Conservation (phyloP, 2,888 invertebrate species). For the Scrobipalpa costella region DNA sequence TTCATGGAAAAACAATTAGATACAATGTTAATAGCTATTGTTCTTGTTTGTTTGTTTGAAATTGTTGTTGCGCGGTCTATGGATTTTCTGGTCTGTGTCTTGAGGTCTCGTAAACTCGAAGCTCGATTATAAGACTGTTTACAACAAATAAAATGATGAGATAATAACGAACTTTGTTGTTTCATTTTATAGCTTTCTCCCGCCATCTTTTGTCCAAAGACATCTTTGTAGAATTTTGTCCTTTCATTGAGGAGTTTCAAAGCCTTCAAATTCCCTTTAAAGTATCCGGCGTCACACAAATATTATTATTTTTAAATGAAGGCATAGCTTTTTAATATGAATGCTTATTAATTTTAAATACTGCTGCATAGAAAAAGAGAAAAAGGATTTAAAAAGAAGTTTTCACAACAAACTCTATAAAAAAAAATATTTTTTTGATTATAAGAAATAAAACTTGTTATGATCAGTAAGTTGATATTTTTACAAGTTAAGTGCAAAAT, state of each 20-base stretch:
- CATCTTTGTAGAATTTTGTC: conserved; percentile 13
- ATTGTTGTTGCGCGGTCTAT: not conserved
- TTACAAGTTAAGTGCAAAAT: no score
- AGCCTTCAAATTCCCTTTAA: not conserved
- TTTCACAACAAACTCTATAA: no score
- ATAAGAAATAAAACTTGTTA: no score
- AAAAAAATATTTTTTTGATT: no score
- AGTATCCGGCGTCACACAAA: not conserved
- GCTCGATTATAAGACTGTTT: conserved; percentile 80
- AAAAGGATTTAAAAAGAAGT: no score
- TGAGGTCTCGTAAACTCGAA: conserved; percentile 55
- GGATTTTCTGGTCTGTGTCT: not conserved
- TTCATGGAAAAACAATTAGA: no score
- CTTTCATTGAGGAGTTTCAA: conserved; percentile 4
- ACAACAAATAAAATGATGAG: conserved; percentile 66
- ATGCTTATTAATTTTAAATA: not conserved
- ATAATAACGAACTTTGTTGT: conserved; percentile 22
- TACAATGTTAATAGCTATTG: no score
- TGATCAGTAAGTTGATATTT: no score
- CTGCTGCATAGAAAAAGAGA: no score
- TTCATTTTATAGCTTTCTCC: conserved; percentile 17
- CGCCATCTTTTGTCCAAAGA: not conserved
- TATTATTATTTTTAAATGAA: not conserved
- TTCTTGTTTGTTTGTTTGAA: not conserved
- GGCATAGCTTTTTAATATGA: no score